A percentile compares a stretch with the other conserved stretches of the same genome.
Conservation (phyloP, 2,113 vertebrate genomes). For the Carlito syrichta region DNA sequence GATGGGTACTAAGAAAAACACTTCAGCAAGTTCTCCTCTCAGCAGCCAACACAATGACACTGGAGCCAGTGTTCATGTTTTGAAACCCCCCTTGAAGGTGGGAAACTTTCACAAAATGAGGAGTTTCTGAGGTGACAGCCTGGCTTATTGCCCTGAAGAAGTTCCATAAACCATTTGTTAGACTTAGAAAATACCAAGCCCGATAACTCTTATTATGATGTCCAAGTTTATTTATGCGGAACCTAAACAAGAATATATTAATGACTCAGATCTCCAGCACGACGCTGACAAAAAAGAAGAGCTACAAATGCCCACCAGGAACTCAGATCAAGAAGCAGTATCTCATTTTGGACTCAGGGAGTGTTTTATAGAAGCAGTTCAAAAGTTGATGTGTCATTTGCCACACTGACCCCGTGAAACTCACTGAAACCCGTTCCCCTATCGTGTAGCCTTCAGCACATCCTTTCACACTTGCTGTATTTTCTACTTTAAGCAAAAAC, state of each 20-base stretch:
- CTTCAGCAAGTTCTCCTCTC: neutral
- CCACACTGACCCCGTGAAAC: neutral
- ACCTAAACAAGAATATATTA: neutral
- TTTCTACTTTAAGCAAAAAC: neutral
- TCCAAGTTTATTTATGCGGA: neutral
- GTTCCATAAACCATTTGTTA: neutral
- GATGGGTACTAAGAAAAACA: neutral
- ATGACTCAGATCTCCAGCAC: neutral
- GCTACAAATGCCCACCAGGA: neutral
- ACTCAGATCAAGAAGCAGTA: neutral
- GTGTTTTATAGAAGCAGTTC: neutral
- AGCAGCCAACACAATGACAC: neutral
- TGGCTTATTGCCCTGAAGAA: neutral
- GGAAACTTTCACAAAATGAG: neutral
- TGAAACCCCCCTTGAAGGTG: neutral
- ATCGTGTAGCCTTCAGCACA: no score
- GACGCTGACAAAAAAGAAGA: neutral
- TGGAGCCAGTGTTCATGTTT: neutral
- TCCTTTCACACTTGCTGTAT: neutral
- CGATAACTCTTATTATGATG: neutral
- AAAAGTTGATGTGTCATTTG: neutral
- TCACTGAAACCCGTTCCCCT: accelerated
- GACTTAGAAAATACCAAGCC: neutral
- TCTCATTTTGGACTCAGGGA: neutral
- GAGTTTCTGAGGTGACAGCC: neutral